Conservation (phyloP, 2,888 invertebrate genomes). For the Netelia melanura region DNA sequence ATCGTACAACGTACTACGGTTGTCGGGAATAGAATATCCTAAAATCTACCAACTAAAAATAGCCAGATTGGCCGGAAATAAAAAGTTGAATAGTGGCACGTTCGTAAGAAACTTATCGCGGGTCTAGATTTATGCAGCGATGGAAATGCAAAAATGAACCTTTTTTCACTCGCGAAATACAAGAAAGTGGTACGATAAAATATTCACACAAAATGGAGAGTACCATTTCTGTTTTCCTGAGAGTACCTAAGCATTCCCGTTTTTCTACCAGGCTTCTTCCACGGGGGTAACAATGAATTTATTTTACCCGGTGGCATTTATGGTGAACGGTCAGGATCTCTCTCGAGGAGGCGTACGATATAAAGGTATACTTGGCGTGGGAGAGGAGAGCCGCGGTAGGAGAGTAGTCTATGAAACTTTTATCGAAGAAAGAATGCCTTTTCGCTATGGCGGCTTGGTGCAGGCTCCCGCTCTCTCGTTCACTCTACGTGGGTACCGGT, state of each 20-base stretch:
- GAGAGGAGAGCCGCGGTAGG: constrained; percentile 29
- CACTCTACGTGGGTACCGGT: constrained; percentile 39
- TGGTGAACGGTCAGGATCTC: constrained; percentile 67
- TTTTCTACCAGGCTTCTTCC: constrained; percentile 39
- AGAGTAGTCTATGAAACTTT: constrained; percentile 72
- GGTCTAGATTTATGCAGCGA: constrained; percentile 24
- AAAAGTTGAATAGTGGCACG: constrained; percentile 1
- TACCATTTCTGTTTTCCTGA: constrained; percentile 63
- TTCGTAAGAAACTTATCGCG: constrained; percentile 24
- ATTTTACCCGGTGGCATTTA: constrained; percentile 71
- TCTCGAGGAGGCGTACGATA: not conserved
- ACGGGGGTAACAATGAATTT: constrained; percentile 67
- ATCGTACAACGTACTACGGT: no score
- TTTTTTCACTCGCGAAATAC: constrained; percentile 41
- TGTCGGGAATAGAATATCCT: no score
- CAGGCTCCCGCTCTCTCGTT: constrained; percentile 8
- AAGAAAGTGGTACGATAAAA: constrained; percentile 58
- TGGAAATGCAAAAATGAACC: constrained; percentile 29
- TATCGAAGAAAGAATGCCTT: constrained; percentile 72
- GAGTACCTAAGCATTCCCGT: constrained; percentile 60
- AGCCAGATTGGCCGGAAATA: not conserved
- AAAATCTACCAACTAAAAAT: not conserved
- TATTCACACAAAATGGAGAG: constrained; percentile 63
- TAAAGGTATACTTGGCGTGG: not conserved
- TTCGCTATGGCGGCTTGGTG: constrained; percentile 65